Conservation (phyloP, 1,140 invertebrate genomes). For the Diploscapter pachys region DNA sequence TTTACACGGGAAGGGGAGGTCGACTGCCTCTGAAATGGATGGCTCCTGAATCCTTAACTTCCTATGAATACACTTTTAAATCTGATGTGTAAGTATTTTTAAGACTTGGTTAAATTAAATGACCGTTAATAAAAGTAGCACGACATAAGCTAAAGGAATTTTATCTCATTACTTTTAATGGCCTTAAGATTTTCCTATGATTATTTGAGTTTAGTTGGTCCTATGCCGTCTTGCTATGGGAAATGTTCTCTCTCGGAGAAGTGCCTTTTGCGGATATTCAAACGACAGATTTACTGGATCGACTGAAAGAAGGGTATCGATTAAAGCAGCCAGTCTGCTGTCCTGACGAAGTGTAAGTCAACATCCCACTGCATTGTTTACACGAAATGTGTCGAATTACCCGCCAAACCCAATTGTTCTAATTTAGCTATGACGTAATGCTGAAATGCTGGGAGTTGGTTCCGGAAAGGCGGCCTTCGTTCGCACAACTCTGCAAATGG, state of each 20-base stretch:
- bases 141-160: neutral
- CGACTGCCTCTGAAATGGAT: conserved; percentile 86
- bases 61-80: conserved; percentile 48
- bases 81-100: conserved; percentile 41
- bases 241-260: conserved; percentile 50
- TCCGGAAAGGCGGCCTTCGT: conserved; percentile 28
- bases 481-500: conserved; percentile 17
- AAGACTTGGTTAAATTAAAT: neutral
- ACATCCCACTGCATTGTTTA: neutral
- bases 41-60: conserved; percentile 88
- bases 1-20: conserved; percentile 90
- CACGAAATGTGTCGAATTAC: neutral
- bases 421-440: conserved; percentile 41
- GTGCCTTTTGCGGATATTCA: conserved; percentile 42
- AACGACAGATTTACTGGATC: conserved; percentile 35
- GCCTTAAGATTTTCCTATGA: neutral
- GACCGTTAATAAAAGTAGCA: neutral
- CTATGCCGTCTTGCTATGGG: conserved; percentile 45
- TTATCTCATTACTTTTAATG: too few relatives aligned
- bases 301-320: conserved; percentile 38
- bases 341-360: conserved; percentile 42
- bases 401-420: neutral
- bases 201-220: conserved; percentile 38
- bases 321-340: conserved; percentile 41
- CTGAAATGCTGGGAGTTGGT: conserved; percentile 25